Evolutionary conservation across 1,140 invertebrate species (phyloP), one percentile per base, ranked within the genome.

Genomic region (Drosophila biarmipes): DNA sequence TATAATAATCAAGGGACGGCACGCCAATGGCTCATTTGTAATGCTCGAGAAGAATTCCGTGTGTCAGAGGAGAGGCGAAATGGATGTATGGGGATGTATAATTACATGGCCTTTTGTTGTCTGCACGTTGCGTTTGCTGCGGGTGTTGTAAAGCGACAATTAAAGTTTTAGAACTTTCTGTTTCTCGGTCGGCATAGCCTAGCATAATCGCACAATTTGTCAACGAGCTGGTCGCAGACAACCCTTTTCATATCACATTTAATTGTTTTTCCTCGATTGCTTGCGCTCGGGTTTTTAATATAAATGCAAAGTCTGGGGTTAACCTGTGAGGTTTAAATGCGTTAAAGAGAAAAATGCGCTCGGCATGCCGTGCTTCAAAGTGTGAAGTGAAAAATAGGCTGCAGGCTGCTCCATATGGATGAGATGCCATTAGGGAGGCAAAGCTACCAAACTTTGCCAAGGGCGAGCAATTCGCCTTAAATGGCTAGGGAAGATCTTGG

Each of bases 11-110:
- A 68, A 49, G 46, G 35, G 6, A 66, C 56, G 43, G 80, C 82
- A 87, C 84, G 84, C 82, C 84, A 87, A 87, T 57, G 79, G 48
- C 78, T 78, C 82, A 87, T 87, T 87, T 87, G 82, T 89, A 87
- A 87, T 87, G 82, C 78, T 89, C 66, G 58, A 85, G 57, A 63
- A 64, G 67, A 69, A 69, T 68, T 53, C 14, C 34, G 14, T 10
- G 35, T 15, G 24, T 19, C 51, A 15, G 35, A 34, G 24, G 46
- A 46, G 48, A 11, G 15, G 8, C 10, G 14, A 12, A 7, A 14
- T 15, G 40, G 27, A 11, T 42, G 17, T 29, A 21, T 7, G 8
- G 21, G 64, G 63, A 34, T 37, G 31, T 52, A 64, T 81, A 86
- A 87, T 87, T 87, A 87, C 78, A 80, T 58, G 48, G 46, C 58